Evolutionary conservation across 2,888 invertebrate genomes (phyloP), one percentile per base, ranked within the genome.

Genomic region (Lepeophtheirus nordmannii): DNA sequence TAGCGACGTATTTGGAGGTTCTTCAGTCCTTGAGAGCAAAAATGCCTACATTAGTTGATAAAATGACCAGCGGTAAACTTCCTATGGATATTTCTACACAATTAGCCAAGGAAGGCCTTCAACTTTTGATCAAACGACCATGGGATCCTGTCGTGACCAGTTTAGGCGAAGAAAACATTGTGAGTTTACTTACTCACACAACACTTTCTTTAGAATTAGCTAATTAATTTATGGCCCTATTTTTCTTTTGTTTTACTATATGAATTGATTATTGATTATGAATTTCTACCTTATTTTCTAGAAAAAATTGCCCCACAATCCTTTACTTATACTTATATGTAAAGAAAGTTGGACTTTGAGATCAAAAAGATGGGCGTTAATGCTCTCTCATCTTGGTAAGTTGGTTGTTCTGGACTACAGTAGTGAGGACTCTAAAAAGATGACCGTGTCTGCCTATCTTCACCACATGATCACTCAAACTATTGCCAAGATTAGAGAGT

Each of bases 111-210:
- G 65, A 65, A 17, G 65, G 65, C 10, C 75, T 87, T 37, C 80
- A 80, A 56, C 80, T 83, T 0, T 76, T 87, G 56, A 71, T 85
- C 37, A 84, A 84, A 72, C 76, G 82, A 68, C 81, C 84, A 11
- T 87, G 87, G 86, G 87, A 88, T 74, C 88, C 87, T 0, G 79
- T 84, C 11, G 75, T 80, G 5, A 74, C 78, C 20, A 77, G 78
- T 69, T 74, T 83, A 58, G 77, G 78, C 68, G 78, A 82, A 65
- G 80, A 82, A 68, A 85, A 84, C 75, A 81, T 82, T 58, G 83
- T 83, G 74, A 75, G 74, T 73, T 61, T 46, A 17, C 37, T 22
- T 14, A 8, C 11, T 17, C 8, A n/a, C 17, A 3, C 7, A 7
- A 5, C 30, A n/a, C 7, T 30, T 30, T 30, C 30, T 30, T 30